Base-by-base conservation (phyloP, 2,797 vertebrate species). In the Xenentodon cancila region DNA sequence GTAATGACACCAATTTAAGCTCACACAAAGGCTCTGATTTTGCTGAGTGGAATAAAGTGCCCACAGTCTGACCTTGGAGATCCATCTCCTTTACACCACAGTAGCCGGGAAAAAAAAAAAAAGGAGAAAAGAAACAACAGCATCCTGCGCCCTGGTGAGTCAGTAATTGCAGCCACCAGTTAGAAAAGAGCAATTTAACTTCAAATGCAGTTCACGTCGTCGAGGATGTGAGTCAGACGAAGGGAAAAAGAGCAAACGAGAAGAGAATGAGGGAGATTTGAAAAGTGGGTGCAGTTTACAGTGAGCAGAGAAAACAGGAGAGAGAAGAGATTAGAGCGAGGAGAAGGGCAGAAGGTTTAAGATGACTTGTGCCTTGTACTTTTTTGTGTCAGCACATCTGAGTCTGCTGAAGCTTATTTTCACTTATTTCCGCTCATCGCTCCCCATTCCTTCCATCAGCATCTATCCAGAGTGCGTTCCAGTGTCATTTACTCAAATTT, bases 331-430 rank as follows among this genome's bases (percentile, higher is more conserved):
- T 87, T 86, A 86, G 66, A 75, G 73, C 51, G 45, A 47, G 68
- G 59, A 77, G 76, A 71, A 70, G 77, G 81, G 79, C 69, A 62
- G 71, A 77, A 77, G 85, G 86, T 85, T 89, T 84, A 73, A 72
- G 62, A 75, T 88, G 87, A 87, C 87, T 86, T 82, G 77, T 88
- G 85, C 71, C 82, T 80, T 73, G 63, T 49, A 30, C 69, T 84
- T 79, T n/a, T 88, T 89, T 89, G 82, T 88, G 84, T 68, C 12
- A 21, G 85, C 64, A 84, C 75, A 82, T 82, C 74, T 85, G 82
- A 86, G 77, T 86, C 69, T 84, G 74, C 82, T 71, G 72, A 73
- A 90, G 85, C 80, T 88, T 83, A 86, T 71, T 70, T 83, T 89
- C 72, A 50, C 78, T 81, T 73, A 62, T 74, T 62, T 74, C 68